Percentiles rank a stretch among this genome's conserved stretches.
phyloP scores from a whole-genome alignment of 2,113 vertebrate genomes.

The Coracopsis vasa region DNA sequence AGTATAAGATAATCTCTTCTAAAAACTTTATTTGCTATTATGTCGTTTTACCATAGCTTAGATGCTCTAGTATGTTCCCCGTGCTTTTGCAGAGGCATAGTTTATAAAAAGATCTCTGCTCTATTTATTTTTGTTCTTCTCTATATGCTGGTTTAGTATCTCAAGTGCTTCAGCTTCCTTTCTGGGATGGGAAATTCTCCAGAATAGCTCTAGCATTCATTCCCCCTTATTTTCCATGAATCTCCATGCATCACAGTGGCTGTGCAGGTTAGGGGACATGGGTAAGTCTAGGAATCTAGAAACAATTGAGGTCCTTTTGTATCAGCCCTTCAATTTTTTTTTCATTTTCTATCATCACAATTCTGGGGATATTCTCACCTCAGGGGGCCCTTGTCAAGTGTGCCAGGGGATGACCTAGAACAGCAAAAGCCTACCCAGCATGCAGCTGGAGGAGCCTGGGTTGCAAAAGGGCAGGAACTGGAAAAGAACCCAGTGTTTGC shows the following conservation, averaged over 20 bases:
- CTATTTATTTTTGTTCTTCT: not conserved
- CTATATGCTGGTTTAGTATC: not conserved
- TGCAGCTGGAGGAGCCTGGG: not conserved
- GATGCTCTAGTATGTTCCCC: not conserved
- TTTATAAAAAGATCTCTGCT: not conserved
- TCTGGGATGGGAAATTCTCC: not conserved
- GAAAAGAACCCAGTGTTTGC: not conserved
- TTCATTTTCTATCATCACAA: not conserved
- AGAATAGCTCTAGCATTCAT: not conserved
- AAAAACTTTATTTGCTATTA: not conserved
- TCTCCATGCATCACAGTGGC: not conserved
- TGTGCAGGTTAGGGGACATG: not conserved
- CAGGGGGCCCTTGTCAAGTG: not conserved
- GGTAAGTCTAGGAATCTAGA: not conserved
- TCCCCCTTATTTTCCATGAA: not conserved
- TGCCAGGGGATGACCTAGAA: not conserved
- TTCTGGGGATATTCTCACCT: not conserved
- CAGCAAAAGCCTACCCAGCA: fast-evolving
- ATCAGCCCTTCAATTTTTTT: not conserved
- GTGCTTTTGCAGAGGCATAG: not conserved
- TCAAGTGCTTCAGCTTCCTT: not conserved
- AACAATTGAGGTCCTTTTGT: not conserved
- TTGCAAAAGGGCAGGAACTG: not conserved
- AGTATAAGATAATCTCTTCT: not conserved
- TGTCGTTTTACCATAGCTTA: not conserved